A percentile compares a stretch with the other conserved stretches of the same genome.
These are phyloP conservation scores for Manis crassicaudata DNA, from an alignment of 2,797 vertebrate species.

Conservation along the genomic window DNA sequence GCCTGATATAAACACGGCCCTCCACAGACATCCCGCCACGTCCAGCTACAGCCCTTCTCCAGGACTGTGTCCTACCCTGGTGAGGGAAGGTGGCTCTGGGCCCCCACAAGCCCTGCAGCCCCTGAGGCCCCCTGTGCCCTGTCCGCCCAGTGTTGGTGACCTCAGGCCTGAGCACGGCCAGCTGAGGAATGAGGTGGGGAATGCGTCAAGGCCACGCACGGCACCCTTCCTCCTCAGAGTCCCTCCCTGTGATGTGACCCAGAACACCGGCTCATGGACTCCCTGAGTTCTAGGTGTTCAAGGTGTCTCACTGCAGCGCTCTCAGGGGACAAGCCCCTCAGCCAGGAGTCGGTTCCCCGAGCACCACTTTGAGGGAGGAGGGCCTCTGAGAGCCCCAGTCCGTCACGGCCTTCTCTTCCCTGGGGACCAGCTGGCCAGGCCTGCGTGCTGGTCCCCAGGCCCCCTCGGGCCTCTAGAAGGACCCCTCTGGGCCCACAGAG, in stretches of 20 bases:
- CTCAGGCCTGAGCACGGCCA: not conserved
- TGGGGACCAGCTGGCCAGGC: not conserved
- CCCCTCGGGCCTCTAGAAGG: not conserved
- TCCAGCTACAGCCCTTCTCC: rapidly evolving
- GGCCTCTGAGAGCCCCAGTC: rapidly evolving
- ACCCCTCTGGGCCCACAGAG: no score
- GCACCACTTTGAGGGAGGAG: rapidly evolving
- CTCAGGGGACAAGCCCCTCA: rapidly evolving
- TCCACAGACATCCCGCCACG: not conserved
- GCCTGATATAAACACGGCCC: rapidly evolving
- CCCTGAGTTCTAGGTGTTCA: no score
- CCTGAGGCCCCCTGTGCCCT: not conserved
- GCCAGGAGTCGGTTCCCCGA: rapidly evolving
- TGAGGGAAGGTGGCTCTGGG: not conserved
- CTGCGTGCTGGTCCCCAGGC: rapidly evolving
- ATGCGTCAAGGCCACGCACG: rapidly evolving
- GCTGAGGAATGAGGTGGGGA: no score
- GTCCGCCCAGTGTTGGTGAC: not conserved
- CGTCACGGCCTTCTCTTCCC: rapidly evolving
- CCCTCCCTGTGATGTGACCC: rapidly evolving
- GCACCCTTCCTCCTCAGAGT: rapidly evolving
- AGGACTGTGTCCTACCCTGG: rapidly evolving
- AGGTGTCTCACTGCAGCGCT: rapidly evolving
- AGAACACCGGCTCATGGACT: rapidly evolving
- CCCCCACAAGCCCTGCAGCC: no score